phyloP scores from a whole-genome alignment of 2,113 vertebrate genomes.

The Willisornis vidua region DNA sequence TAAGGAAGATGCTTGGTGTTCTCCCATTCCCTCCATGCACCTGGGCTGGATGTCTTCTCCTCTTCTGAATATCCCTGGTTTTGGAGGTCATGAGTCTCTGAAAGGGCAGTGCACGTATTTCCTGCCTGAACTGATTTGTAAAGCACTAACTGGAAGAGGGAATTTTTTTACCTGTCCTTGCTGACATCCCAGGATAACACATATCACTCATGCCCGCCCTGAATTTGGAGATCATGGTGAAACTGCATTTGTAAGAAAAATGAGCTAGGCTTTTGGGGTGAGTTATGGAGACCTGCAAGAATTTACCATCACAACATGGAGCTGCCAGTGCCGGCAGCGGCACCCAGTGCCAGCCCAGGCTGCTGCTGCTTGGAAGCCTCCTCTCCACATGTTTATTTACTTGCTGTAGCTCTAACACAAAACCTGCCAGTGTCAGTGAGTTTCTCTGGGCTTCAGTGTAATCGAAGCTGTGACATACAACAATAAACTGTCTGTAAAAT shows the following conservation, averaged over 20 bases:
- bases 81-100: conserved; percentile 18
- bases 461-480: not conserved
- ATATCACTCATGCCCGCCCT: not conserved
- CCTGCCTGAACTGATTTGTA: not conserved
- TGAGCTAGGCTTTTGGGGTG: not conserved
- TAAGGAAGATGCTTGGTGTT: conserved; percentile 36
- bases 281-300: not conserved
- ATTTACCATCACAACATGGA: not conserved
- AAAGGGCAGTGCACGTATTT: not conserved
- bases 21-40: not conserved
- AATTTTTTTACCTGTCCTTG: not conserved
- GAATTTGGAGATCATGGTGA: conserved; percentile 15
- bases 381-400: not conserved
- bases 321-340: not conserved
- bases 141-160: not conserved
- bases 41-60: not conserved
- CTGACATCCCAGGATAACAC: not conserved
- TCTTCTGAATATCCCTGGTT: not conserved
- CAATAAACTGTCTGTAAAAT: not conserved
- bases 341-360: not conserved
- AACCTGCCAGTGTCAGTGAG: rapidly evolving
- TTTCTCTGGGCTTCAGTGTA: not conserved
- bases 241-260: conserved; percentile 53
- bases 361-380: not conserved
- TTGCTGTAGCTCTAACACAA: not conserved